A percentile compares a stretch with the other conserved stretches of the same genome.
Evolutionary conservation across 2,113 vertebrate species (phyloP).

Genomic region (Hyperopisus bebe): DNA sequence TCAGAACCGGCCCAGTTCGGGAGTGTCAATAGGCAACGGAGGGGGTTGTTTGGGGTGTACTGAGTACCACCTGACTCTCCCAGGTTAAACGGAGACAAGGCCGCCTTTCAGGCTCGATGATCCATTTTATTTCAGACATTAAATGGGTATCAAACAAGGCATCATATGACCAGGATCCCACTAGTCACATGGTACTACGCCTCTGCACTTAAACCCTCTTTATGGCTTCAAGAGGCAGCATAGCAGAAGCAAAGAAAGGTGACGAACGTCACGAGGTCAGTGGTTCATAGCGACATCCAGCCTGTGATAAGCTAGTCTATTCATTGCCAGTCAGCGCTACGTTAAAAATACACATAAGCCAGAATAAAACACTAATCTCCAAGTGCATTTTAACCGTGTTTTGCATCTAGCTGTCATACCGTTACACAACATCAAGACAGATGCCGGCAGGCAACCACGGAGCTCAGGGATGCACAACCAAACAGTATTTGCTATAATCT

Average conservation of each 20-base stretch:
- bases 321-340: background rate
- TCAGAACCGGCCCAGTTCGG: background rate
- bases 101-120: slow-evolving; percentile 14
- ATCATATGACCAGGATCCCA: background rate
- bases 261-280: background rate
- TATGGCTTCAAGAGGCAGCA: background rate
- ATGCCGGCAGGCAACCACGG: background rate
- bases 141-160: slow-evolving; percentile 5
- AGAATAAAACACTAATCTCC: background rate
- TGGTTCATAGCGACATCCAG: background rate
- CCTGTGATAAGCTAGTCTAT: background rate
- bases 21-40: background rate
- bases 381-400: background rate
- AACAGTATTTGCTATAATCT: background rate
- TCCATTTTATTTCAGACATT: slow-evolving; percentile 18
- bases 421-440: background rate
- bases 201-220: background rate
- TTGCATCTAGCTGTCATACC: background rate
- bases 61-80: background rate
- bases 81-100: slow-evolving; percentile 38
- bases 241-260: background rate
- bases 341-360: background rate
- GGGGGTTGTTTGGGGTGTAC: background rate
- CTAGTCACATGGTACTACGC: background rate
- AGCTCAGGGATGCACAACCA: background rate